Percentiles rank a stretch among this genome's conserved stretches.
These are phyloP conservation scores for Eurytoma adleriae DNA, from an alignment of 2,888 invertebrate genomes.

Conservation along the genomic window DNA sequence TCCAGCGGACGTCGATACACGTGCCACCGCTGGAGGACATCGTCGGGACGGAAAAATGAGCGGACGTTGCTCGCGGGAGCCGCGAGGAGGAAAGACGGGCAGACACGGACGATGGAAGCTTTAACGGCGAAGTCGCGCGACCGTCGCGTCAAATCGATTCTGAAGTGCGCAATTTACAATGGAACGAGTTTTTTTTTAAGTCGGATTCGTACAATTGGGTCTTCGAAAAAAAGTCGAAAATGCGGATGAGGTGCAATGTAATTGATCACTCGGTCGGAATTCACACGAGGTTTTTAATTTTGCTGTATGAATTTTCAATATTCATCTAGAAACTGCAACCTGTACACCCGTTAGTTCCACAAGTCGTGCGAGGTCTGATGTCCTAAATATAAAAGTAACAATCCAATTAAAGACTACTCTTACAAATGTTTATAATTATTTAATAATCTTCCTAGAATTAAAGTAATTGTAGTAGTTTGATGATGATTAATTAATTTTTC, in stretches of 20 bases:
- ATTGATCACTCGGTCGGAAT: not conserved
- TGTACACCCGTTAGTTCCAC: too few relatives aligned
- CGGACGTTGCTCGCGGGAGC: not conserved
- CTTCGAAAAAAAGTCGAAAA: not conserved
- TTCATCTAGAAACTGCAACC: too few relatives aligned
- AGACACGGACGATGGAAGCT: slow-evolving; percentile 6
- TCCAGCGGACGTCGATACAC: not conserved
- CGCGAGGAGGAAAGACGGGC: not conserved
- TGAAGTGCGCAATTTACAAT: slow-evolving; percentile 35
- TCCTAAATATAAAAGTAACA: not conserved
- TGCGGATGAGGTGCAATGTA: not conserved
- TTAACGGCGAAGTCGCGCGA: slow-evolving; percentile 41
- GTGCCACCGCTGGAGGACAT: not conserved
- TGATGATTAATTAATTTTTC: too few relatives aligned
- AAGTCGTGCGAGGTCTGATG: not conserved
- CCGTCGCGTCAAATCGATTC: slow-evolving; percentile 54
- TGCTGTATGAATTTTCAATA: not conserved
- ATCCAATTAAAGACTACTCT: not conserved
- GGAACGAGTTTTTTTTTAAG: slow-evolving; percentile 3
- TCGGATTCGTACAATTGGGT: not conserved
- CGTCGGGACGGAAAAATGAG: slow-evolving; percentile 1
- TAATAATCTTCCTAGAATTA: too few relatives aligned
- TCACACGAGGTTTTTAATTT: not conserved
- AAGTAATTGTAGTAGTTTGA: too few relatives aligned
- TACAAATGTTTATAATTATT: too few relatives aligned